Percentiles rank a stretch among this genome's conserved stretches.
Evolutionary conservation across 2,888 invertebrate genomes (phyloP).

Genomic region (Antheraea assamensis): DNA sequence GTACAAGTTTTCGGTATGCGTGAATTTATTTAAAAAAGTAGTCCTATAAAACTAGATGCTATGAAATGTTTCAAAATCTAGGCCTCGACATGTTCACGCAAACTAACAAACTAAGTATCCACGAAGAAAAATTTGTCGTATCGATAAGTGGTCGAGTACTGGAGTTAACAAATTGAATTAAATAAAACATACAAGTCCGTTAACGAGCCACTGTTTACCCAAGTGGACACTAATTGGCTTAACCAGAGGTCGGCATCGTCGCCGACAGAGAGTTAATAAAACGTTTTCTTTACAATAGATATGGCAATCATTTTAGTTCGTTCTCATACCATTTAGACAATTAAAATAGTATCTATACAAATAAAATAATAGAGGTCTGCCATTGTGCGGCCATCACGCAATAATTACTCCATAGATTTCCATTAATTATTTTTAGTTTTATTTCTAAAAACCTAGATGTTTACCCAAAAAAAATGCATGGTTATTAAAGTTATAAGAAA

Average conservation of each 20-base stretch:
- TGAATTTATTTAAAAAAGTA: neutral
- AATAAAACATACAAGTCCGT: slow-evolving; percentile 81
- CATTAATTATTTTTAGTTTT: no score
- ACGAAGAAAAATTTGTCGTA: slow-evolving; percentile 66
- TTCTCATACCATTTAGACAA: neutral
- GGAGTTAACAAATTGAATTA: slow-evolving; percentile 78
- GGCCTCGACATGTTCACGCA: slow-evolving; percentile 3
- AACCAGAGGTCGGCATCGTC: slow-evolving; percentile 74
- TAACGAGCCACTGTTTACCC: slow-evolving; percentile 81
- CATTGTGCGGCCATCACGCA: no score
- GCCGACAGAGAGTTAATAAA: slow-evolving; percentile 31
- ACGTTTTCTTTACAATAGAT: slow-evolving; percentile 25
- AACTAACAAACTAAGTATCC: slow-evolving; percentile 54
- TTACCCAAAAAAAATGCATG: no score
- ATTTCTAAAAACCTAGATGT: no score
- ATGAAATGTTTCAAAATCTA: neutral
- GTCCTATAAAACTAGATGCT: neutral
- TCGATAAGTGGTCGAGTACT: slow-evolving; percentile 71
- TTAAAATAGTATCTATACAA: no score
- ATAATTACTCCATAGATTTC: no score
- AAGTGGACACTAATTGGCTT: slow-evolving; percentile 82
- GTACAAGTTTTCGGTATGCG: no score
- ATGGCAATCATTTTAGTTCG: slow-evolving; percentile 19
- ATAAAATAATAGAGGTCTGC: no score
- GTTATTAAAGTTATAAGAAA: no score